Evolutionary conservation across 2,797 vertebrate genomes (phyloP).

Genomic region (Pipistrellus nathusii): DNA sequence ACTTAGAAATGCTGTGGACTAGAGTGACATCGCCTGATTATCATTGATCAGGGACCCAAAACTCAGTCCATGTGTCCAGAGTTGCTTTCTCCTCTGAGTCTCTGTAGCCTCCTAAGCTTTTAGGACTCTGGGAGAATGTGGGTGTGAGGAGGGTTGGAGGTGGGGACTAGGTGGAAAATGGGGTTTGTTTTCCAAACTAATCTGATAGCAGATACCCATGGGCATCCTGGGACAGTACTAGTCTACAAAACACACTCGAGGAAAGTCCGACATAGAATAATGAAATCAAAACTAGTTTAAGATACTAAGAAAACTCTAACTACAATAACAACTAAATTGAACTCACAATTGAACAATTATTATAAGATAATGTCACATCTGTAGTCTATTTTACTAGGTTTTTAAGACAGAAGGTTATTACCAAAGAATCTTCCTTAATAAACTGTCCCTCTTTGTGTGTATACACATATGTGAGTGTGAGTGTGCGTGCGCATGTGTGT

Average conservation of each 20-base stretch:
- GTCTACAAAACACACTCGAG: not conserved
- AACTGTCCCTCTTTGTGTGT: not conserved
- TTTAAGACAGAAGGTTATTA: conserved; percentile 53
- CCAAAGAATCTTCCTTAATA: not conserved
- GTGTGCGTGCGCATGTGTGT: not conserved
- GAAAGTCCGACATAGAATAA: conserved; percentile 44
- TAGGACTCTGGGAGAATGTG: not conserved
- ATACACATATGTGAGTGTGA: not conserved
- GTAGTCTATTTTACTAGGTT: not conserved
- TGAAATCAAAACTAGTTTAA: conserved; percentile 47
- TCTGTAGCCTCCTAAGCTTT: conserved; percentile 16
- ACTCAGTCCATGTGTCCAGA: not conserved
- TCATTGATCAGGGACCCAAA: not conserved
- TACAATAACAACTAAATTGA: conserved; percentile 59
- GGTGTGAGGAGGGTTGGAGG: not conserved
- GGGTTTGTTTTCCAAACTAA: not conserved
- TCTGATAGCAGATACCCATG: not conserved
- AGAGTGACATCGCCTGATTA: not conserved
- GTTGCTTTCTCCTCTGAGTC: not conserved
- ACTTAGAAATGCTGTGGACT: not conserved
- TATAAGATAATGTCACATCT: not conserved
- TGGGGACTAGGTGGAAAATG: no score
- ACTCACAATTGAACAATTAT: conserved; percentile 32
- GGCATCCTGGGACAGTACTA: not conserved
- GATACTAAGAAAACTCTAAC: conserved; percentile 40